A percentile compares a stretch with the other conserved stretches of the same genome.
phyloP scores from a whole-genome alignment of 2,888 invertebrate genomes.

The Cosmopolites sordidus region DNA sequence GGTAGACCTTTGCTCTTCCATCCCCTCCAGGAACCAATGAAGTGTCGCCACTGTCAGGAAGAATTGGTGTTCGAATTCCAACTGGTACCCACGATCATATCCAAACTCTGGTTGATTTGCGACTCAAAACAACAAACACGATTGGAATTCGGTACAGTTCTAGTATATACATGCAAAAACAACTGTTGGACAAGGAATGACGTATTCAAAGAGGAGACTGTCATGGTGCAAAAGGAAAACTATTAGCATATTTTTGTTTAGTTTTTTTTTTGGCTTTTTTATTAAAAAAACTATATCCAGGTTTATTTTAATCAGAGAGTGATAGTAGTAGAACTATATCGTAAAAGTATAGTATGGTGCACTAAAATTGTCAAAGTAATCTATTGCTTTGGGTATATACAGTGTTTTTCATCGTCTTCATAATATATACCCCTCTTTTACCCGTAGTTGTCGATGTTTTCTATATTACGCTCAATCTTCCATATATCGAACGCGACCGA shows the following conservation, averaged over 20 bases:
- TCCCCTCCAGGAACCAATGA: slow-evolving; percentile 55
- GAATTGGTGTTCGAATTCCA: slow-evolving; percentile 77
- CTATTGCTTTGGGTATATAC: too few relatives aligned
- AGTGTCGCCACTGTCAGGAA: slow-evolving; percentile 67
- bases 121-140: slow-evolving; percentile 51
- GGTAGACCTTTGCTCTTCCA: slow-evolving; percentile 63
- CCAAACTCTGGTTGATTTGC: slow-evolving; percentile 59
- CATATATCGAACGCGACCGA: too few relatives aligned
- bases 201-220: slow-evolving; percentile 63
- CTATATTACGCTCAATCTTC: too few relatives aligned
- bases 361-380: neutral
- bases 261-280: neutral
- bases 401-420: too few relatives aligned
- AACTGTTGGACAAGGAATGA: slow-evolving; percentile 80
- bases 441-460: too few relatives aligned
- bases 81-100: slow-evolving; percentile 74
- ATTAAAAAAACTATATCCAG: neutral
- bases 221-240: slow-evolving; percentile 72
- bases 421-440: too few relatives aligned
- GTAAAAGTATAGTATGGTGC: too few relatives aligned
- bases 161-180: slow-evolving; percentile 75
- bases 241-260: slow-evolving; percentile 29
- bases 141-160: slow-evolving; percentile 82
- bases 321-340: too few relatives aligned
- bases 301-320: too few relatives aligned